phyloP scores from a whole-genome alignment of 2,113 vertebrate genomes.

The Ranitomeya imitator region DNA sequence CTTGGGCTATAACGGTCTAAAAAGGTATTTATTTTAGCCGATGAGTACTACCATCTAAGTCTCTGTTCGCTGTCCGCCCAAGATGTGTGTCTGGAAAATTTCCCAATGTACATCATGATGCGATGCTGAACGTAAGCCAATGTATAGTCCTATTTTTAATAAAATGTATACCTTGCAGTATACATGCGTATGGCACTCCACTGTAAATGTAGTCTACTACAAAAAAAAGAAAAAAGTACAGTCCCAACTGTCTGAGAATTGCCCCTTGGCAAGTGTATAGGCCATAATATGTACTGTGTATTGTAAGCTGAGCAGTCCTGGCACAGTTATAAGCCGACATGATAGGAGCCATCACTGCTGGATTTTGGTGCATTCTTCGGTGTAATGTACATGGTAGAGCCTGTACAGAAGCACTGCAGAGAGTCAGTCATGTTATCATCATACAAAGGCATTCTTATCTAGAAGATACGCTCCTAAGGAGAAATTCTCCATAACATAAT shows the following conservation, averaged over 20 bases:
- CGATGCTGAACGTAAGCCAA: neutral
- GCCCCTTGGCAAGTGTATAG: no score
- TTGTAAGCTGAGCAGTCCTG: no score
- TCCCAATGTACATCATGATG: neutral
- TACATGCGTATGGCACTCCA: neutral
- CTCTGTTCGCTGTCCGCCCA: neutral
- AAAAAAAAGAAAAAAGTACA: no score
- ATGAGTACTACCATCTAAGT: neutral
- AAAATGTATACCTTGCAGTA: neutral
- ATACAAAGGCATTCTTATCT: neutral
- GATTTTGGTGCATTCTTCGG: no score
- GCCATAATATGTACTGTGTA: no score
- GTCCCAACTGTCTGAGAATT: no score
- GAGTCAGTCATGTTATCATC: neutral
- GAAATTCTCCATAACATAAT: neutral
- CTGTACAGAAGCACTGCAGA: no score
- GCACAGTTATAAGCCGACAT: no score
- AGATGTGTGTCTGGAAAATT: neutral
- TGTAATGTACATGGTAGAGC: no score
- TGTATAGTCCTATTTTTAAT: neutral
- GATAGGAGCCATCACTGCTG: no score
- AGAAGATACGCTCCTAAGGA: neutral
- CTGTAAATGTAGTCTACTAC: no score
- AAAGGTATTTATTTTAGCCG: no score
- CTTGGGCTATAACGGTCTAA: neutral